A percentile compares a stretch with the other conserved stretches of the same genome.
phyloP scores from a whole-genome alignment of 2,113 vertebrate genomes.

The Ptilorrhoa leucosticta region DNA sequence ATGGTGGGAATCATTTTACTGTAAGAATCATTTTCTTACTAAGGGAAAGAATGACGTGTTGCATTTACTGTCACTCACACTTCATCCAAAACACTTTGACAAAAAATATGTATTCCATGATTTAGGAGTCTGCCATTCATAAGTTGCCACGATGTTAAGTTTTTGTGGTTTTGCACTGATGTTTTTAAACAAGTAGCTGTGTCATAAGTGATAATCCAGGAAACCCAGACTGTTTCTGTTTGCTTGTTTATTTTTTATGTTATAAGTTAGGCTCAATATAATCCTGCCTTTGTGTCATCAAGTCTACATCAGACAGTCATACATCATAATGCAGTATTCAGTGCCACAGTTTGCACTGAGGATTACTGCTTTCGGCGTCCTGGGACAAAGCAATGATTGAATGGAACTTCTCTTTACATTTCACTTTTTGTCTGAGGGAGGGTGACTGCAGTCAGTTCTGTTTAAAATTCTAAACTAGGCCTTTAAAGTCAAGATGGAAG shows the following conservation, averaged over 20 bases:
- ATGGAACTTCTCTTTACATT: neutral
- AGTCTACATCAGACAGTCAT: neutral
- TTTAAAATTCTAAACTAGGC: slow-evolving; percentile 3
- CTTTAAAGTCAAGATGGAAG: neutral
- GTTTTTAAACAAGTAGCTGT: slow-evolving; percentile 16
- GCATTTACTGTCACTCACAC: neutral
- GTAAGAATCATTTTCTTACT: neutral
- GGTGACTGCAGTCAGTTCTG: neutral
- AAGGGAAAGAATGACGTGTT: neutral
- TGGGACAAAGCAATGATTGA: neutral
- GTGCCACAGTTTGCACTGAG: neutral
- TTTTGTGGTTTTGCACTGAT: neutral
- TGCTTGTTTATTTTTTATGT: slow-evolving; percentile 9
- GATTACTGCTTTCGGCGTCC: neutral
- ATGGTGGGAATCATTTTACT: neutral
- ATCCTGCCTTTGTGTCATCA: neutral
- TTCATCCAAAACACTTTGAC: neutral
- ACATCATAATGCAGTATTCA: neutral
- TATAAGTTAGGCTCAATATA: slow-evolving; percentile 5
- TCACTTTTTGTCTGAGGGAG: neutral
- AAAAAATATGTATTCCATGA: neutral
- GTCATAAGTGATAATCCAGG: neutral
- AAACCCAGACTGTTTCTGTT: slow-evolving; percentile 18
- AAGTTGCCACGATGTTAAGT: neutral
- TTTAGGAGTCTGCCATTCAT: neutral